Percentiles rank a stretch among this genome's conserved stretches.
These are phyloP conservation scores for Leptestheria dahalacensis DNA, from an alignment of 1,140 invertebrate genomes.

Conservation along the genomic window DNA sequence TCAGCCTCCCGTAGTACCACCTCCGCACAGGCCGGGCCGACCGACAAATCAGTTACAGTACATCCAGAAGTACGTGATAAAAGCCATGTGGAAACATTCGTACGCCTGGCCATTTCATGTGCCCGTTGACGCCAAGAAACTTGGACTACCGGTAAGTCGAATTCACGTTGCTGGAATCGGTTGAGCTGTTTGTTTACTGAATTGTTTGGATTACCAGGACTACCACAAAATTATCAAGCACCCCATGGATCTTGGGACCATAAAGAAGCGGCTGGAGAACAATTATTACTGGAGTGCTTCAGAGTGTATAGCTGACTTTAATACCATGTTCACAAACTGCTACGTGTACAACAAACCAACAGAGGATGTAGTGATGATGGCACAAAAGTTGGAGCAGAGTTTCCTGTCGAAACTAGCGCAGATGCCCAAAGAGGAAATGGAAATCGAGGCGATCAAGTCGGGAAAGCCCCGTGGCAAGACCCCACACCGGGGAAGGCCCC, in stretches of 20 bases:
- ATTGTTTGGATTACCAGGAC: conserved; percentile 46
- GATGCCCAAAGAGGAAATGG: conserved; percentile 83
- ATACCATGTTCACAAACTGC: conserved; percentile 98
- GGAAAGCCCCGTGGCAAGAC: conserved; percentile 23
- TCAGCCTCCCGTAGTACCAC: conserved; percentile 59
- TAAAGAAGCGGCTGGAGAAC: conserved; percentile 94
- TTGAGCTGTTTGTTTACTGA: neutral
- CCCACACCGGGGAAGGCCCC: conserved; percentile 17
- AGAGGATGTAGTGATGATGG: conserved; percentile 98
- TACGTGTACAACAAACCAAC: conserved; percentile 98
- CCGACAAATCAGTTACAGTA: conserved; percentile 90
- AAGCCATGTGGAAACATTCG: conserved; percentile 93
- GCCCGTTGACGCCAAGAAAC: conserved; percentile 89
- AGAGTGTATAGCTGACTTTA: conserved; percentile 96
- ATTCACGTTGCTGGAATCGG: neutral
- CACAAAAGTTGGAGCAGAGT: conserved; percentile 88
- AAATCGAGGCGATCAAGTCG: conserved; percentile 43
- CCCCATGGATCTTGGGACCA: conserved; percentile 95
- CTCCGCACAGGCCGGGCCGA: conserved; percentile 60
- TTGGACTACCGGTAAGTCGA: conserved; percentile 74
- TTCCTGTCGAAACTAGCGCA: conserved; percentile 82
- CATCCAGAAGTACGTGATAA: conserved; percentile 83
- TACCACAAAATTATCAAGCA: conserved; percentile 94
- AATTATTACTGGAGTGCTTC: conserved; percentile 90
- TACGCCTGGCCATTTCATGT: conserved; percentile 97